Evolutionary conservation across 1,140 invertebrate species (phyloP), one percentile per base, ranked within the genome.

Genomic region (Pachypeltis micranthus): DNA sequence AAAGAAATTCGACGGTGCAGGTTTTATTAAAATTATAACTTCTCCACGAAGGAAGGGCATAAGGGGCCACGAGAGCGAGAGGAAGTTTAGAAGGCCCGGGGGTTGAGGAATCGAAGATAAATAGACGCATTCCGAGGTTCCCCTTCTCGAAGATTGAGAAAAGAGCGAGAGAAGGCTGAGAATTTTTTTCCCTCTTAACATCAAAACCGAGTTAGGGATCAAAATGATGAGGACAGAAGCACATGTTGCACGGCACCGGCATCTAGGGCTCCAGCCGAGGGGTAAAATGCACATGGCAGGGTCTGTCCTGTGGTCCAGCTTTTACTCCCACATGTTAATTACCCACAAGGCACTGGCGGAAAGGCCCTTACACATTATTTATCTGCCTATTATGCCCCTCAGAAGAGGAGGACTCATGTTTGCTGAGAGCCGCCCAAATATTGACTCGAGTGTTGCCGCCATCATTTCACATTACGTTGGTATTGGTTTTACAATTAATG

Each of bases 401-500:
- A 10, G 21, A 51, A 51, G 47, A 51, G 47, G 47, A 51, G 47
- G 47, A 51, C 7, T 10, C 12, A 10, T 51, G 47, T 51, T 51
- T 51, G 47, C 47, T 51, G 47, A 51, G 47, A 10, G 47, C 7
- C 47, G 47, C 47, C 47, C 47, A 51, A 51, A 51, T 51, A 51
- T 51, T 51, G 47, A 51, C 47, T 51, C 47, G 12, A 51, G 47
- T 51, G 47, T 51, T 51, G 47, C 47, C 47, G 47, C 47, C 47
- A 51, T 51, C 47, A 51, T 51, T 51, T 51, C 47, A 51, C 47
- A 51, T 16, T 51, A 51, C 23, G 47, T 16, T 51, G 47, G 47
- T 51, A 51, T 51, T 51, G 47, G 47, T 51, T 51, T 51, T 51
- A 51, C 47, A 51, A 51, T 51, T 51, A 51, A 51, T 51, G 47